Conservation (phyloP, 30 jellyfish, hydroid and myxozoan genomes). For the Catostylus mosaicus region DNA sequence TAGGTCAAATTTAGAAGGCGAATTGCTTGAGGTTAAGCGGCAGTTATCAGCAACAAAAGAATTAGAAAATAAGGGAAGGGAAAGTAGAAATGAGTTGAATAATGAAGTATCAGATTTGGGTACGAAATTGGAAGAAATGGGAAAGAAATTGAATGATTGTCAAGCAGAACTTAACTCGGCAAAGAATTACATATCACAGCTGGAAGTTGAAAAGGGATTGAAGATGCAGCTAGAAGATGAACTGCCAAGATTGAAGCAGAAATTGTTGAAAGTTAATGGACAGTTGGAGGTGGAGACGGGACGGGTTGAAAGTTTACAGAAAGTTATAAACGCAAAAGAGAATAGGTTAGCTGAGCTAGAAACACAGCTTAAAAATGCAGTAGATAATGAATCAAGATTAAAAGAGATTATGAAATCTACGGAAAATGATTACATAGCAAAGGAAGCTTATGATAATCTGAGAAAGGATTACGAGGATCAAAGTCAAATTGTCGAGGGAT, state of each 20-base stretch:
- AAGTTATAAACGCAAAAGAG: constrained; percentile 39
- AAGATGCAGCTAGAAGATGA: constrained; percentile 57
- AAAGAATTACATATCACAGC: constrained; percentile 56
- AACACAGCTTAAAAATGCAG: constrained; percentile 54
- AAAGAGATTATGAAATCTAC: constrained; percentile 47
- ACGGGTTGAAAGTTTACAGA: constrained; percentile 43
- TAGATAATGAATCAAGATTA: constrained; percentile 46
- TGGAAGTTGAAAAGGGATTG: constrained; percentile 65
- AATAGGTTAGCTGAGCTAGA: constrained; percentile 58
- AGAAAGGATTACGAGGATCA: constrained; percentile 44
- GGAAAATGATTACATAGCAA: constrained; percentile 59
- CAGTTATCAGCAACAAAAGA: constrained; percentile 52
- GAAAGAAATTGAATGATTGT: constrained; percentile 1
- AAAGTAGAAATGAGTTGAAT: constrained; percentile 30
- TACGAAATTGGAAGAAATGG: constrained; percentile 7
- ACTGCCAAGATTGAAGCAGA: constrained; percentile 34
- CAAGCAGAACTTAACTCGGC: constrained; percentile 50
- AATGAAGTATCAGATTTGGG: constrained; percentile 6
- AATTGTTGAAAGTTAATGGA: constrained; percentile 47
- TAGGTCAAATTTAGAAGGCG: constrained; percentile 18
- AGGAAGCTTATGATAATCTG: constrained; percentile 57
- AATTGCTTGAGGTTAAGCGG: constrained; percentile 53
- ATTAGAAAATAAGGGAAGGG: constrained; percentile 57
- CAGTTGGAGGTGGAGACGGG: constrained; percentile 56
- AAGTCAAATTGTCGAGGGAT: constrained; percentile 9